Evolutionary conservation across 2,113 vertebrate genomes (phyloP).

Genomic region (Apodemus speciosus): DNA sequence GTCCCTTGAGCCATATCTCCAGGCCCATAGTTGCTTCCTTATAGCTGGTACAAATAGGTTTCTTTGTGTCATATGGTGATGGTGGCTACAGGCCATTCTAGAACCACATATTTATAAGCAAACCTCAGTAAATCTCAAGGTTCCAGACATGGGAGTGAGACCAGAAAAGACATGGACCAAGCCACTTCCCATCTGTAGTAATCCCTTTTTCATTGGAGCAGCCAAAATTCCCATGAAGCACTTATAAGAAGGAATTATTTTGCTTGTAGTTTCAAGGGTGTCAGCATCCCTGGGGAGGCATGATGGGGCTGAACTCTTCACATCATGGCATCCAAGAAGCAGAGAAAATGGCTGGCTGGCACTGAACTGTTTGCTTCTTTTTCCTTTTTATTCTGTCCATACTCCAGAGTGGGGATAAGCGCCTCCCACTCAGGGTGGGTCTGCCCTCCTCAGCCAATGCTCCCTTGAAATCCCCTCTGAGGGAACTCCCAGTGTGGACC

Average conservation of each 20-base stretch:
- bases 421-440: not conserved
- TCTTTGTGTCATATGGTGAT: not conserved
- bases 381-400: not conserved
- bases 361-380: not conserved
- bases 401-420: not conserved
- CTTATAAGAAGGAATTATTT: not conserved
- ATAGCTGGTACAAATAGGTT: not conserved
- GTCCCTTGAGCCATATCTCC: not conserved
- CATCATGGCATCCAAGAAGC: not conserved
- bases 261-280: not conserved
- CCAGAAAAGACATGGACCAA: not conserved
- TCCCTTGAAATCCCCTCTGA: not conserved
- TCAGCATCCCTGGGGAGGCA: too few species aligned
- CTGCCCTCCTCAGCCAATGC: not conserved
- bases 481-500: not conserved
- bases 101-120: not conserved
- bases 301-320: not conserved
- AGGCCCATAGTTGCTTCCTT: not conserved
- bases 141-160: not conserved
- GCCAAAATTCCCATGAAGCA: not conserved
- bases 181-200: not conserved
- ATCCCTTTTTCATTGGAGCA: not conserved
- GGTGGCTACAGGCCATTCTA: not conserved
- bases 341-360: not conserved
- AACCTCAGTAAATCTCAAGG: not conserved